Percentiles rank a stretch among this genome's conserved stretches.
phyloP scores from a whole-genome alignment of 2,797 vertebrate species.

The Chiroxiphia lanceolata region DNA sequence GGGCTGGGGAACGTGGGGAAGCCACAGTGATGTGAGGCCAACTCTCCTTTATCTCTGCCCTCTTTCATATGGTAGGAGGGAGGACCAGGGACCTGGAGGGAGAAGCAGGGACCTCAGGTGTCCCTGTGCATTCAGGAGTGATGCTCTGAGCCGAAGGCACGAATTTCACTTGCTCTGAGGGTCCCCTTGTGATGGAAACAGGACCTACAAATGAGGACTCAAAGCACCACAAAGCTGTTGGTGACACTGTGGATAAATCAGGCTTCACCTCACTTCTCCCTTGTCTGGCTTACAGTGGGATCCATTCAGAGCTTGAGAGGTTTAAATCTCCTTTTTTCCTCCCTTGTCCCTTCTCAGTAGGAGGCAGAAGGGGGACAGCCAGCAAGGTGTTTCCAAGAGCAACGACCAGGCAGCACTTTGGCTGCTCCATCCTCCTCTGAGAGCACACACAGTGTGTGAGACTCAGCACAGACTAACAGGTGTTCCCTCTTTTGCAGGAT shows the following conservation, averaged over 20 bases:
- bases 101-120: neutral
- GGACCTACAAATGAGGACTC: neutral
- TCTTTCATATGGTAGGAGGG: neutral
- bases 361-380: neutral
- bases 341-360: neutral
- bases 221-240: too few species aligned
- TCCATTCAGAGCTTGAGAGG: neutral
- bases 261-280: neutral
- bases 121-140: neutral
- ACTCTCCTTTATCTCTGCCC: neutral
- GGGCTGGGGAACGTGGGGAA: neutral
- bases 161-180: neutral
- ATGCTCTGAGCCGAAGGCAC: neutral
- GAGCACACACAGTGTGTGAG: rapidly evolving
- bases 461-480: neutral
- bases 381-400: neutral
- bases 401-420: neutral
- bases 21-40: neutral
- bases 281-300: neutral
- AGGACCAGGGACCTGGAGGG: neutral
- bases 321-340: neutral
- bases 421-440: neutral
- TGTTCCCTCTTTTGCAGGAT: neutral
- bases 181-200: neutral
- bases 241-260: neutral